These are phyloP conservation scores for Pseudachorutes palmiensis DNA, from an alignment of 1,140 invertebrate species.

Conservation along the genomic window DNA sequence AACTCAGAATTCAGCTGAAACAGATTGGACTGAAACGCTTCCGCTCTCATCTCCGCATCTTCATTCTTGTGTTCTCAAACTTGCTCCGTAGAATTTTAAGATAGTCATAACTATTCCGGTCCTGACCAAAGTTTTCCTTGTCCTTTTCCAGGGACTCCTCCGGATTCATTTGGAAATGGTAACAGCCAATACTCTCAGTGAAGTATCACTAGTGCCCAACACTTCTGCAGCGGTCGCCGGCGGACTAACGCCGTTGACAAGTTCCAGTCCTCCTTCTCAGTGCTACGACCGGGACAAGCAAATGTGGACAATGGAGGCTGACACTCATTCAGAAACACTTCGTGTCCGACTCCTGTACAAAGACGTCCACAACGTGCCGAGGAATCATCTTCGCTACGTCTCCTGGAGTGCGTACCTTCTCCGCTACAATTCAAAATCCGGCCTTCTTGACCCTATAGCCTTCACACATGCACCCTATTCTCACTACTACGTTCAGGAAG, in stretches of 20 bases:
- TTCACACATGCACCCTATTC: slow-evolving; percentile 66
- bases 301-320: slow-evolving; percentile 70
- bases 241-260: slow-evolving; percentile 28
- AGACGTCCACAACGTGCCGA: slow-evolving; percentile 73
- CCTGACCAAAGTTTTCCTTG: slow-evolving; percentile 4
- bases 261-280: slow-evolving; percentile 49
- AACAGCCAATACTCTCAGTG: slow-evolving; percentile 64
- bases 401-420: slow-evolving; percentile 69
- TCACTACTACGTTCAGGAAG: slow-evolving; percentile 76
- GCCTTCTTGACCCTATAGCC: slow-evolving; percentile 53
- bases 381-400: slow-evolving; percentile 72
- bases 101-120: no score
- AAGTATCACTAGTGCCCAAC: slow-evolving; percentile 44
- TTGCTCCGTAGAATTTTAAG: no score
- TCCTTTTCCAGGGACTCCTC: slow-evolving; percentile 44
- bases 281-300: slow-evolving; percentile 78
- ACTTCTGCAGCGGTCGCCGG: background rate
- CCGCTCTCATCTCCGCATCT: no score
- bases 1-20: no score
- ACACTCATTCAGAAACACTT: slow-evolving; percentile 69
- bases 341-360: slow-evolving; percentile 71
- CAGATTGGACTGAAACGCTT: no score
- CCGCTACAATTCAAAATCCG: slow-evolving; percentile 44
- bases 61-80: no score
- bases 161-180: slow-evolving; percentile 65